Conservation (phyloP, 2,888 invertebrate genomes). For the Sepioteuthis lessoniana region DNA sequence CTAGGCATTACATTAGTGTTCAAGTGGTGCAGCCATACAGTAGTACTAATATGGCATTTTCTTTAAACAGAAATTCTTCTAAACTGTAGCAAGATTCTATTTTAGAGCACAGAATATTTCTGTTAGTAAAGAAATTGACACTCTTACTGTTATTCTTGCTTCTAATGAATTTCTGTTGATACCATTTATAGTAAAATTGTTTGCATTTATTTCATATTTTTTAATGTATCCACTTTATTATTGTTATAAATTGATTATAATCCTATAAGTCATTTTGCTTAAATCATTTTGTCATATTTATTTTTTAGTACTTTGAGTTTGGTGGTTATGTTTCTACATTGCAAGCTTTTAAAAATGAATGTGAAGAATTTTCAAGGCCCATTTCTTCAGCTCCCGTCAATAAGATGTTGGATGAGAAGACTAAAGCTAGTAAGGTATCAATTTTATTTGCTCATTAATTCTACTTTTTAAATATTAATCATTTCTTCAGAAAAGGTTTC, state of each 20-base stretch:
- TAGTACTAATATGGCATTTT: too few relatives aligned
- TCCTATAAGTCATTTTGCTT: background rate
- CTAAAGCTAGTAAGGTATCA: slow-evolving; percentile 68
- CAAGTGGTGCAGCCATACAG: too few relatives aligned
- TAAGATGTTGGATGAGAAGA: slow-evolving; percentile 67
- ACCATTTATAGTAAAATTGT: background rate
- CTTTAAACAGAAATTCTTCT: too few relatives aligned
- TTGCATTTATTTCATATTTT: background rate
- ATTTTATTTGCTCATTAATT: background rate
- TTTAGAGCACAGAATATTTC: too few relatives aligned
- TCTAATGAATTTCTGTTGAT: background rate
- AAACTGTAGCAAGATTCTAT: too few relatives aligned
- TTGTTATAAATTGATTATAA: background rate
- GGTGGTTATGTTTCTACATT: slow-evolving; percentile 70
- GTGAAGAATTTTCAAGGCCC: slow-evolving; percentile 71
- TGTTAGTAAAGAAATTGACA: too few relatives aligned
- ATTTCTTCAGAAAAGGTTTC: background rate
- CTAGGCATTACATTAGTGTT: too few relatives aligned
- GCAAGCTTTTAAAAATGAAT: slow-evolving; percentile 72
- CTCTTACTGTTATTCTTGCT: too few relatives aligned
- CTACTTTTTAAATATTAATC: background rate
- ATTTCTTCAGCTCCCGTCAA: slow-evolving; percentile 63
- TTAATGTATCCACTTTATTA: background rate
- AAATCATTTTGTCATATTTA: slow-evolving; percentile 41
- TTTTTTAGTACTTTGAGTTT: slow-evolving; percentile 73